Percentiles rank a stretch among this genome's conserved stretches.
phyloP scores from a whole-genome alignment of 2,113 vertebrate genomes.

The Miniopterus natalensis region DNA sequence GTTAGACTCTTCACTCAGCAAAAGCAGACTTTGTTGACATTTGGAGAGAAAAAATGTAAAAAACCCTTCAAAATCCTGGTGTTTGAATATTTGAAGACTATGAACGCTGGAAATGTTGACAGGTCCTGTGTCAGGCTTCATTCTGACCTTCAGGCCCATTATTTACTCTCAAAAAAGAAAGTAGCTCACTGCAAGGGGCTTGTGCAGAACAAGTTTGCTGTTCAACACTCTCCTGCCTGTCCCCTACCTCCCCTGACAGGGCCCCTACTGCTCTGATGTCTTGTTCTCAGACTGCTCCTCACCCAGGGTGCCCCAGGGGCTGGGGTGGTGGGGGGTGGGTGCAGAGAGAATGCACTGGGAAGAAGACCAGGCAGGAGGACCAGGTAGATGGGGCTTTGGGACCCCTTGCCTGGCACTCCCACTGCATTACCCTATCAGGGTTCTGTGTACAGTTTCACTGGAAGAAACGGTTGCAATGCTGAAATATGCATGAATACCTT shows the following conservation, averaged over 20 bases:
- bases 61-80: slow-evolving; percentile 64
- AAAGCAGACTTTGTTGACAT: slow-evolving; percentile 74
- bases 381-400: background rate
- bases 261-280: too few species aligned
- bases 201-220: background rate
- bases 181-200: background rate
- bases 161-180: slow-evolving; percentile 38
- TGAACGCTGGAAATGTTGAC: slow-evolving; percentile 57
- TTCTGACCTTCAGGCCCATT: slow-evolving; percentile 45
- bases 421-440: background rate
- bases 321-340: background rate
- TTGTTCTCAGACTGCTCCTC: background rate
- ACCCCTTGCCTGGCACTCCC: background rate
- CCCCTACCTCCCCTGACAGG: fast-evolving
- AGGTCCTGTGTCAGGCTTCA: slow-evolving; percentile 57
- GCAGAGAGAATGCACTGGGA: background rate
- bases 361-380: background rate
- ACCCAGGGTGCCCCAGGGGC: background rate
- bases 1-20: slow-evolving; percentile 60
- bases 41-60: slow-evolving; percentile 34
- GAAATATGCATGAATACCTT: background rate
- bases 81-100: slow-evolving; percentile 71
- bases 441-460: background rate
- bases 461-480: background rate
- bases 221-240: background rate